phyloP scores from a whole-genome alignment of 2,113 vertebrate species.

The Gymnocephalus cernua region DNA sequence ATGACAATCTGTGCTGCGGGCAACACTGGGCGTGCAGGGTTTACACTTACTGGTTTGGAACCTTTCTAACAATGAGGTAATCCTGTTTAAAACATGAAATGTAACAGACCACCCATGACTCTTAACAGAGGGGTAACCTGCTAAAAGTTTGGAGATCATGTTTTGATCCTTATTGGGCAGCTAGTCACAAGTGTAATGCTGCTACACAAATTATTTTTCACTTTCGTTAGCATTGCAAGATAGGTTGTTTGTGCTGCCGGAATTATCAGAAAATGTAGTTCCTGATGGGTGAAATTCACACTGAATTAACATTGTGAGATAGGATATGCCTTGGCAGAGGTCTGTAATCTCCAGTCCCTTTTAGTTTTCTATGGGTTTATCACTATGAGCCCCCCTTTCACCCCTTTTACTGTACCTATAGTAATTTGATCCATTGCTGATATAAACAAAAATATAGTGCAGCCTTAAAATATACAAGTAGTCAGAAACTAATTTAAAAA shows the following conservation, averaged over 20 bases:
- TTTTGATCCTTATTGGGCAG: background rate
- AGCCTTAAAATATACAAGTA: background rate
- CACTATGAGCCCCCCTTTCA: background rate
- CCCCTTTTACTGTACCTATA: background rate
- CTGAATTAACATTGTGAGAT: too few species aligned
- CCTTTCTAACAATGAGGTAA: slow-evolving; percentile 63
- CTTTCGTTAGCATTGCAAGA: too few species aligned
- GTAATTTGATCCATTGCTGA: background rate
- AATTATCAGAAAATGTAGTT: too few species aligned
- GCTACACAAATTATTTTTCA: too few species aligned
- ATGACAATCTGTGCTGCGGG: slow-evolving; percentile 57
- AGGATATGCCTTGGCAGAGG: too few species aligned
- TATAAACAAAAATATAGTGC: background rate
- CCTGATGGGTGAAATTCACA: too few species aligned
- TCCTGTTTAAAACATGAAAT: slow-evolving; percentile 30
- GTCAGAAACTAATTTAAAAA: background rate
- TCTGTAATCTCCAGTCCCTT: too few species aligned
- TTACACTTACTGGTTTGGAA: slow-evolving; percentile 70
- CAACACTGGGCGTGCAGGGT: slow-evolving; percentile 53
- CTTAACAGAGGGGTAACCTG: slow-evolving; percentile 20
- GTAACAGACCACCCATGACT: slow-evolving; percentile 62
- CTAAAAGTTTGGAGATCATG: background rate
- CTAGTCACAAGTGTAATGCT: background rate
- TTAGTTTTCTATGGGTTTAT: background rate
- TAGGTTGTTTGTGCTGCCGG: too few species aligned